Conservation (phyloP, 2,113 vertebrate species). For the Amazona vittata region DNA sequence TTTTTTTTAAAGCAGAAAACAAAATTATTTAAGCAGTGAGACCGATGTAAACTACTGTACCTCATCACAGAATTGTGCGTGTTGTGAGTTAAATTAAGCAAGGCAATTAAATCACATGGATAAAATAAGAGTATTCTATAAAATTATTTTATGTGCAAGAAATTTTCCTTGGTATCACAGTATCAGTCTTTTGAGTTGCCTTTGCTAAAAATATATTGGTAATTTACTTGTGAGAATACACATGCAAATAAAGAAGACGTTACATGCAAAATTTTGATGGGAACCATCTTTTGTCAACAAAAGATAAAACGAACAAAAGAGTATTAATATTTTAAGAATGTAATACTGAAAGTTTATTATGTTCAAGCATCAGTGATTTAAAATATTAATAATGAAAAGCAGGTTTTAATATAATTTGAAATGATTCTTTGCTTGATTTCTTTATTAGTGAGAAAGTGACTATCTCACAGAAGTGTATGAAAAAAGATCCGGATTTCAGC, state of each 20-base stretch:
- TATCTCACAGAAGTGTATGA: background rate
- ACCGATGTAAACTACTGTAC: background rate
- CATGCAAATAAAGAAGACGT: background rate
- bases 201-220: background rate
- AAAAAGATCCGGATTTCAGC: background rate
- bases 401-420: background rate
- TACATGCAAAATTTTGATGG: background rate
- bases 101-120: background rate
- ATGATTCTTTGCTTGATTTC: background rate
- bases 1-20: slow-evolving; percentile 18
- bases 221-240: background rate
- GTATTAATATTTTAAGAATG: background rate
- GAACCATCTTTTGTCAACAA: background rate
- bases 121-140: background rate
- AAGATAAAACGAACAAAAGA: background rate
- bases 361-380: background rate
- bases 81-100: background rate
- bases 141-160: background rate
- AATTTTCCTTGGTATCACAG: background rate
- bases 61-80: background rate
- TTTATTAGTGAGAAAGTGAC: background rate
- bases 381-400: background rate
- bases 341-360: background rate
- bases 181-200: background rate
- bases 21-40: background rate